Conservation (phyloP, 1,140 invertebrate species). For the Platorchestia sp. region DNA sequence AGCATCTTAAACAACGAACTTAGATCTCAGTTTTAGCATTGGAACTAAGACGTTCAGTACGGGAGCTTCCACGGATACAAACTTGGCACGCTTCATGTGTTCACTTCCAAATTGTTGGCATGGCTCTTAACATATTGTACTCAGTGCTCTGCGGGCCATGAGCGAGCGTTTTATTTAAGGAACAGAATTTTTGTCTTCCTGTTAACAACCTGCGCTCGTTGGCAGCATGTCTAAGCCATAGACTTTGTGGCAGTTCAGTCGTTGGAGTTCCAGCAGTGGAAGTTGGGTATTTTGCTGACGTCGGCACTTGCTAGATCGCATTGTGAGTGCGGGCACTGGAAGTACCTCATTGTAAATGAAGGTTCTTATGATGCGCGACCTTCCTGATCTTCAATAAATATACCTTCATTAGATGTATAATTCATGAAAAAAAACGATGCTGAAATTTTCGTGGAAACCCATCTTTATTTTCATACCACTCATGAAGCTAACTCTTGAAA, state of each 20-base stretch:
- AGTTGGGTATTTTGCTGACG: background rate
- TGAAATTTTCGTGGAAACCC: background rate
- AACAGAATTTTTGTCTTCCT: background rate
- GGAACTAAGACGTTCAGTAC: background rate
- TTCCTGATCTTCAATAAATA: background rate
- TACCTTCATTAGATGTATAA: background rate
- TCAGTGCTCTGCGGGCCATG: background rate
- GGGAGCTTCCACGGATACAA: background rate
- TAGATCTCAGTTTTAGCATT: background rate
- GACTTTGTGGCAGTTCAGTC: background rate
- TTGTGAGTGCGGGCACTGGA: background rate
- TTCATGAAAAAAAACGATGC: background rate
- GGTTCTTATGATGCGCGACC: background rate
- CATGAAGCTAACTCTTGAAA: background rate
- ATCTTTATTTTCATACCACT: background rate
- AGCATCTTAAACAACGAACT: background rate
- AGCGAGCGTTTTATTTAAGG: background rate
- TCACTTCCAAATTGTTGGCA: background rate
- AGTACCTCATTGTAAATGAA: background rate
- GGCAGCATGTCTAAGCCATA: background rate
- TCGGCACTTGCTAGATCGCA: background rate
- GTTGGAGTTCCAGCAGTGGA: background rate
- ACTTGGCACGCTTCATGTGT: background rate
- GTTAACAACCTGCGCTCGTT: background rate
- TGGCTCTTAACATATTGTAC: background rate